These are phyloP conservation scores for Sphenopsis melanotis DNA, from an alignment of 2,797 vertebrate genomes.

Conservation along the genomic window DNA sequence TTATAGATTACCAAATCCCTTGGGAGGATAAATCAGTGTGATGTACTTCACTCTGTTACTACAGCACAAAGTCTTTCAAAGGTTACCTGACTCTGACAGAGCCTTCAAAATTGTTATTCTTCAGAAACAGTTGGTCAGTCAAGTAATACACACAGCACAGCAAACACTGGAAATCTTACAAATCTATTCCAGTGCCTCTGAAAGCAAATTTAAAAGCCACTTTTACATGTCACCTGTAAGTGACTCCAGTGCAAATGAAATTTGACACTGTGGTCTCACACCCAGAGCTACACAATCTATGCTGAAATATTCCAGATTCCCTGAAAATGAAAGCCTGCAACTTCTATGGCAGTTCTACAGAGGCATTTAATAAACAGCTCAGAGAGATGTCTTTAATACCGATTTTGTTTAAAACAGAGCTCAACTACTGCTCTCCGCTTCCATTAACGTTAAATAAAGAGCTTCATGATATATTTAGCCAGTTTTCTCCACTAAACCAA, in stretches of 20 bases:
- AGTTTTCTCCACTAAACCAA: not conserved
- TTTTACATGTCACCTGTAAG: not conserved
- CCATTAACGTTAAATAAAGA: not conserved
- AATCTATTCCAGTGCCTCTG: not conserved
- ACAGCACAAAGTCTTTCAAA: not conserved
- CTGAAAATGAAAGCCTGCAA: not conserved
- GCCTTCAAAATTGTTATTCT: not conserved
- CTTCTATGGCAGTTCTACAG: not conserved
- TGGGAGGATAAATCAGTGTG: not conserved
- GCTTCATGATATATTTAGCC: not conserved
- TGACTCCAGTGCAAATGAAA: not conserved
- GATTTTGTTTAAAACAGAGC: not conserved
- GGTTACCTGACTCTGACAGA: not conserved
- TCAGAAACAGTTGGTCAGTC: not conserved
- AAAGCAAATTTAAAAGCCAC: not conserved
- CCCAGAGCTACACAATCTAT: not conserved
- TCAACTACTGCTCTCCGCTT: not conserved
- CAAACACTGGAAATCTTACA: not conserved
- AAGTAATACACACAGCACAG: not conserved
- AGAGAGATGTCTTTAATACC: not conserved
- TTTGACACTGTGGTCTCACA: not conserved
- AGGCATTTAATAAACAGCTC: not conserved
- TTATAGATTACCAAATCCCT: not conserved
- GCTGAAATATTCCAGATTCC: not conserved
- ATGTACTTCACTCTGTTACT: not conserved